Conservation (phyloP, 1,140 invertebrate species). For the honey bee (Apis mellifera) region Amel_HAv3.1 CM009937.2:12014501-12015000, state of each 20-base stretch:
- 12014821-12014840: not conserved
- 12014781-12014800: not conserved
- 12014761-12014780: not conserved
- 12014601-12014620: no score
- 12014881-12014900: no score
- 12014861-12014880: conserved; percentile 7
- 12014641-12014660: conserved; percentile 29
- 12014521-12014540: conserved; percentile 3
- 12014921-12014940: no score
- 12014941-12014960: no score
- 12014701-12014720: not conserved
- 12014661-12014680: not conserved
- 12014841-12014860: not conserved
- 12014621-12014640: conserved; percentile 40
- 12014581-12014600: conserved; percentile 24
- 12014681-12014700: not conserved
- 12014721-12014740: conserved; percentile 7
- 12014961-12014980: no score
- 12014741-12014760: conserved; percentile 12
- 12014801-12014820: not conserved
- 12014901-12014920: no score
- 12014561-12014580: conserved; percentile 30
- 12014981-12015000: no score
- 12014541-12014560: not conserved
- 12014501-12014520: conserved; percentile 23